Evolutionary conservation across 2,113 vertebrate genomes (phyloP), one percentile per base, ranked within the genome.

Genomic region (Pomatorhinus ruficollis): DNA sequence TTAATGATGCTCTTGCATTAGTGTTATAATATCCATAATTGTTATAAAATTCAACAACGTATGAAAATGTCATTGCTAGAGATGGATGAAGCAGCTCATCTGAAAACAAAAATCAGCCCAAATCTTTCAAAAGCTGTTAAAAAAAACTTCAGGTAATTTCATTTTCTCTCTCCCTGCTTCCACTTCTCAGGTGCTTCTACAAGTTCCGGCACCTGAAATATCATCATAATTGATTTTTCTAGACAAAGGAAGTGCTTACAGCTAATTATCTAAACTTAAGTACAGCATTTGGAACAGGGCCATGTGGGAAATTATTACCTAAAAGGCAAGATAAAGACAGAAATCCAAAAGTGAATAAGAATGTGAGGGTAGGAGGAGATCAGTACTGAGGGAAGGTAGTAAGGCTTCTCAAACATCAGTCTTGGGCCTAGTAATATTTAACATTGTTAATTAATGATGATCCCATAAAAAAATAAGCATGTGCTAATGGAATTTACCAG

Each of bases 1-100:
- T 96, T 88, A 96, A 85, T 95, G 94, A 63, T 35, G 24, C 22
- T 87, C 24, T 93, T 92, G 63, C 47, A 77, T 97, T 96, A 94
- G 78, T 78, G 82, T 94, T 84, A 27, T 53, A 92, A 94, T 93
- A 68, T 63, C 89, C 83, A 87, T 68, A 97, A 90, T 88, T 96
- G 89, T 93, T 96, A 89, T 92, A 96, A 97, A 97, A 84, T 95
- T 94, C 96, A 96, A 94, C 83, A 96, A 68, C 2, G 75, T 96
- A 95, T 96, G 78, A 93, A 95, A 97, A 77, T 85, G 92, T 83
- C 93, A 90, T 89, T 8, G 14, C 31, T 50, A 86, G 37, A 88
- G 83, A 90, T 96, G 93, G 92, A 90, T 89, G 88, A 92, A 96
- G 49, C 65, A 86, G 72, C 68, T 87, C 61, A 47, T 59, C 25